Conservation (phyloP, 2,888 invertebrate genomes). For the Griposia aprilina region DNA sequence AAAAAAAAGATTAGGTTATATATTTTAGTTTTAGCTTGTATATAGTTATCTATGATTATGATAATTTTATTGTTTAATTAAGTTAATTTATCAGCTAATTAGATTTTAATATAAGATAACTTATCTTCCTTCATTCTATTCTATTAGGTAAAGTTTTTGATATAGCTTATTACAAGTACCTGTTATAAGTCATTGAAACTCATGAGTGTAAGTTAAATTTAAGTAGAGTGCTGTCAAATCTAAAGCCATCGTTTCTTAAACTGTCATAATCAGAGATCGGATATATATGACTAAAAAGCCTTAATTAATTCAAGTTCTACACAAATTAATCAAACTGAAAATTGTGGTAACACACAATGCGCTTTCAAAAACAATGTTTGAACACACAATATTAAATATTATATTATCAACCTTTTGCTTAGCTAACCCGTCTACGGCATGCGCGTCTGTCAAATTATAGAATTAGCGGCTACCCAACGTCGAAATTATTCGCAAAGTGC, state of each 20-base stretch:
- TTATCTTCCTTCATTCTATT: too few species aligned
- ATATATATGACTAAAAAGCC: neutral
- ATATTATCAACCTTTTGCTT: slow-evolving; percentile 51
- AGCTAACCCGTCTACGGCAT: slow-evolving; percentile 65
- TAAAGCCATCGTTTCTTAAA: too few species aligned
- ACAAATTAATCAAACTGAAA: slow-evolving; percentile 24
- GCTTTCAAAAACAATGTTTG: slow-evolving; percentile 40
- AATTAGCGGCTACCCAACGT: slow-evolving; percentile 82
- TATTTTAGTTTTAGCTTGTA: too few species aligned
- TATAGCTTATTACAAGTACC: neutral
- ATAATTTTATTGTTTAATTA: too few species aligned
- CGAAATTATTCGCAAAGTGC: slow-evolving; percentile 83
- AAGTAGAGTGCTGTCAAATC: neutral
- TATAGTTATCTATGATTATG: too few species aligned
- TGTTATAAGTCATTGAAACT: neutral
- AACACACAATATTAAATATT: slow-evolving; percentile 38
- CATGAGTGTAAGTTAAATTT: neutral
- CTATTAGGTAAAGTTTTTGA: too few species aligned
- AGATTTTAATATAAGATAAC: too few species aligned
- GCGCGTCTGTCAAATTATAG: slow-evolving; percentile 82
- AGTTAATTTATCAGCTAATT: too few species aligned
- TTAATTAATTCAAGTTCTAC: neutral
- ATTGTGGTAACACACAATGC: slow-evolving; percentile 18
- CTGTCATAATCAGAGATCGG: too few species aligned
- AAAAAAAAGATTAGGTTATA: too few species aligned